Base-by-base conservation (phyloP, 1,140 invertebrate species). In the Tribolium madens region DNA sequence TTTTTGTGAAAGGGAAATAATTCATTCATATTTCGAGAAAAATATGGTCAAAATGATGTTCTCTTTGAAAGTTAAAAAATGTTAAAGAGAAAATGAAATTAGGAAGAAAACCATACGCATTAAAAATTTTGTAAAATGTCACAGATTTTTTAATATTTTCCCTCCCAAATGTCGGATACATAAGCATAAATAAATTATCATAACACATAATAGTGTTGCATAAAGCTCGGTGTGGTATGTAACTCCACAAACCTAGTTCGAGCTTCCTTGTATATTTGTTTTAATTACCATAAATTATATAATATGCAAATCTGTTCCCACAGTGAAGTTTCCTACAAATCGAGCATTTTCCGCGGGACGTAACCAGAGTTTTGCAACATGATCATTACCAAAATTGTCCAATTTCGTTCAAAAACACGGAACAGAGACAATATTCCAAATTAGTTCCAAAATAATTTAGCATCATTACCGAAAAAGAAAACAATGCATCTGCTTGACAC, bases 401-500 rank as follows among this genome's bases (percentile, higher is more conserved):
- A 33, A 64, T 31, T 33, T 57, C 17, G 18, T 57, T 57, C 21
- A 57, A 1, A 57, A 57, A 57, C 52, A 15, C 57, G 57, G 21
- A 33, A 64, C n/a, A 64, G 26, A 64, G 21, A 57, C 17, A 15
- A 13, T 17, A 15, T 15, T 60, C 14, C n/a, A 64, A 31, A 64
- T n/a, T 64, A 33, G 26, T n/a, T 13, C 21, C 7, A 33, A 42
- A 42, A 10, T 9, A 42, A 10, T 33, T 36, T 14, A 26, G n/a
- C n/a, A n/a, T 64, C 57, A 64, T 64, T 64, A 64, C 57, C 57
- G 4, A 64, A 26, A 64, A 64, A n/a, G 52, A 64, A 64, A 64
- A 64, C 57, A 64, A 64, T 64, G 26, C 14, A 42, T 42, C 36
- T 42, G 36, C 36, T 42, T 42, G 36, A 57, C 52, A 57, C 52